Conservation (phyloP, 2,797 vertebrate species). For the Phoebastria nigripes region DNA sequence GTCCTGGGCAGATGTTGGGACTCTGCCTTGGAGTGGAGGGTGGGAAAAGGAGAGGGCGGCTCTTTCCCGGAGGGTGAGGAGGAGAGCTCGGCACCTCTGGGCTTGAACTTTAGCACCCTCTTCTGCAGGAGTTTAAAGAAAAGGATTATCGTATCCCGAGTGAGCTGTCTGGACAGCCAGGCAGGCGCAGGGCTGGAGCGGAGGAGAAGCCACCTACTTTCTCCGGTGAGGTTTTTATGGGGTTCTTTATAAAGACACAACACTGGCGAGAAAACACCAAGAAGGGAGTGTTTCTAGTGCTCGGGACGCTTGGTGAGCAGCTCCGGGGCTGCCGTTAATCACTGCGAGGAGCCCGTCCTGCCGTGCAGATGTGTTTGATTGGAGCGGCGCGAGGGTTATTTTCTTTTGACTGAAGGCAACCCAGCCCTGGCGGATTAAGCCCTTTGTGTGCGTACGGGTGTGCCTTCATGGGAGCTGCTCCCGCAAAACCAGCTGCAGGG, state of each 20-base stretch:
- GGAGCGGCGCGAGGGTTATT: background rate
- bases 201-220: background rate
- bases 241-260: background rate
- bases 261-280: background rate
- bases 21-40: constrained; percentile 6
- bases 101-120: constrained; percentile 54
- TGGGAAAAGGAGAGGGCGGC: background rate
- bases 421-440: constrained; percentile 9
- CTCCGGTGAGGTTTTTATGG: background rate
- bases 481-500: background rate
- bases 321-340: background rate
- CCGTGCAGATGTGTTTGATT: constrained; percentile 25
- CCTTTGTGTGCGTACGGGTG: background rate
- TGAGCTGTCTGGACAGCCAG: background rate
- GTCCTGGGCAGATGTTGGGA: constrained; percentile 73
- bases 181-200: background rate
- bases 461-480: constrained; percentile 7
- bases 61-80: background rate
- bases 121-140: constrained; percentile 14
- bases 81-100: background rate
- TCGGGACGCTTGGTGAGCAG: background rate
- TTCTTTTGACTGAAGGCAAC: constrained; percentile 28
- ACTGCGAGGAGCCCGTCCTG: constrained; percentile 11
- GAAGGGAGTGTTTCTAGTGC: background rate
- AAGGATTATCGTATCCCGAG: background rate